Percentiles rank a stretch among this genome's conserved stretches.
These are phyloP conservation scores for Acropternis orthonyx DNA, from an alignment of 2,797 vertebrate genomes.

Conservation along the genomic window DNA sequence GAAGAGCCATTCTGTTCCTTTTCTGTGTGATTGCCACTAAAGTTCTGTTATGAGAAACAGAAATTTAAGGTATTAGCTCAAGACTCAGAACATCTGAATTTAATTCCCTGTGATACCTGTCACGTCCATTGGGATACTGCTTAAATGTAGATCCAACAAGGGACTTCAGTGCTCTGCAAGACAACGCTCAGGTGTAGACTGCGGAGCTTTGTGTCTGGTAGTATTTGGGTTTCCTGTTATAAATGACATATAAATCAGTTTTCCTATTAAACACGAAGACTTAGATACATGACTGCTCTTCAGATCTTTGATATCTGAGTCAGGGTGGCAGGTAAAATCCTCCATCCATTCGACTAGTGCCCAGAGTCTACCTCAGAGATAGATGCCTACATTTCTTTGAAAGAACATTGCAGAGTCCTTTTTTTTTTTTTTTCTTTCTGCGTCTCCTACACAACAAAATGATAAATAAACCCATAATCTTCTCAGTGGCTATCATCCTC, in stretches of 20 bases:
- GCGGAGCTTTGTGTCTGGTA: not conserved
- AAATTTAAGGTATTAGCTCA: not conserved
- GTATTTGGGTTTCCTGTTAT: not conserved
- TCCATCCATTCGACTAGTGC: not conserved
- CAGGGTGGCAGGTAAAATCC: not conserved
- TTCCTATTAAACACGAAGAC: not conserved
- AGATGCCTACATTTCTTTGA: not conserved
- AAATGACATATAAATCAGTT: not conserved
- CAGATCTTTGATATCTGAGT: not conserved
- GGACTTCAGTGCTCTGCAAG: not conserved
- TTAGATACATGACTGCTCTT: not conserved
- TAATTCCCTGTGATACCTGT: not conserved
- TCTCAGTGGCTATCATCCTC: not conserved
- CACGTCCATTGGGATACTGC: not conserved
- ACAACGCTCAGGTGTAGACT: rapidly evolving
- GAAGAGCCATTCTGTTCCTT: not conserved
- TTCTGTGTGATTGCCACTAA: not conserved
- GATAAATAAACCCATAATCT: not conserved
- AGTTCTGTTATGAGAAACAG: not conserved
- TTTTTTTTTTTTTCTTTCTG: not conserved
- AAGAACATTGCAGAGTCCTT: not conserved
- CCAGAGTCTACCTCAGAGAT: not conserved
- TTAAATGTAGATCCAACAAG: not conserved
- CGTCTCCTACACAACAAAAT: not conserved
- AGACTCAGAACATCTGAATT: not conserved